These are phyloP conservation scores for Nemurella pictetii DNA, from an alignment of 2,888 invertebrate species.

Conservation along the genomic window DNA sequence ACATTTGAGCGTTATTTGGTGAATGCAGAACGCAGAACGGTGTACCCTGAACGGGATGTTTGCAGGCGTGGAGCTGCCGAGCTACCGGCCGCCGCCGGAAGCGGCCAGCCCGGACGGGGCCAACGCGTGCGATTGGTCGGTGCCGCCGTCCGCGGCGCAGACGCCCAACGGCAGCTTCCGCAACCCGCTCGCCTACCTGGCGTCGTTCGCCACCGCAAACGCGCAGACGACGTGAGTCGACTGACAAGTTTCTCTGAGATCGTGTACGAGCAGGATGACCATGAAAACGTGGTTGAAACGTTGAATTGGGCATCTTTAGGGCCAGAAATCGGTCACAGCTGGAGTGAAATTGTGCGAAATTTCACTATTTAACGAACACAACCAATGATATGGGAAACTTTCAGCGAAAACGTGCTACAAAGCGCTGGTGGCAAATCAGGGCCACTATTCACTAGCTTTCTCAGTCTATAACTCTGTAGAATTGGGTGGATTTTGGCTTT, in stretches of 20 bases:
- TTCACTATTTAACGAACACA: no score
- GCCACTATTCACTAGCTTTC: no score
- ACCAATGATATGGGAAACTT: no score
- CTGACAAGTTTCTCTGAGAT: not conserved
- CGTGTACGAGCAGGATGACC: not conserved
- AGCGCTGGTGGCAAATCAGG: no score
- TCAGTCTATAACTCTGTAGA: no score
- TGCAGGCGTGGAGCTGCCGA: conserved; percentile 45
- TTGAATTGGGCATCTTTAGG: no score
- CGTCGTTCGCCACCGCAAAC: conserved; percentile 47
- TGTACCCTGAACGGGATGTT: not conserved
- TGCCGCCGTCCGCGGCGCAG: conserved; percentile 46
- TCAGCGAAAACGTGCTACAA: no score
- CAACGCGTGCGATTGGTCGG: conserved; percentile 49
- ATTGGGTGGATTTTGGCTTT: no score
- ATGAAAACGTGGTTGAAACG: not conserved
- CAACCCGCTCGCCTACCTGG: conserved; percentile 41
- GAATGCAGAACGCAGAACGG: not conserved
- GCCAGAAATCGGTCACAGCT: no score
- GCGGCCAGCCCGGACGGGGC: conserved; percentile 43
- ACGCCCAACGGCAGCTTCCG: conserved; percentile 42
- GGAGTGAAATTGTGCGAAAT: no score
- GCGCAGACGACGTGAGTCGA: conserved; percentile 44
- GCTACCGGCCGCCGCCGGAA: conserved; percentile 43
- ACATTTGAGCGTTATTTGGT: not conserved